These are phyloP conservation scores for Heliconius aoede DNA, from an alignment of 2,888 invertebrate genomes.

Conservation along the genomic window DNA sequence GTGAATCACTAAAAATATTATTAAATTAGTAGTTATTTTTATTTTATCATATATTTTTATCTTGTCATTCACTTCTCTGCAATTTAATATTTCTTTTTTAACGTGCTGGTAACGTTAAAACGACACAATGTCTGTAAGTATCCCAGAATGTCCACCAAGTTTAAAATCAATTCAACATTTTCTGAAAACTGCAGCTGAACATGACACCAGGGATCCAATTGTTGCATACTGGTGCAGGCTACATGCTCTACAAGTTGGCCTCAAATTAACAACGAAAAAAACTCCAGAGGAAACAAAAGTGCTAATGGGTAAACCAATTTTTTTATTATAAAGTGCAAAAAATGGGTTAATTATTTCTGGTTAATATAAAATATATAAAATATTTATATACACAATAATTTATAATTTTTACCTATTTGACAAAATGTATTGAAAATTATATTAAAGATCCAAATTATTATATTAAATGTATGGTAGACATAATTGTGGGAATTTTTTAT, in stretches of 20 bases:
- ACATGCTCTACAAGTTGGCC: constrained; percentile 94
- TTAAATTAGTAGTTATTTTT: constrained; percentile 22
- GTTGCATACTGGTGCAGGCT: constrained; percentile 97
- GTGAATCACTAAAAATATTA: constrained; percentile 25
- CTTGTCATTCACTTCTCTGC: background rate
- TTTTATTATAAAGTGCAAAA: background rate
- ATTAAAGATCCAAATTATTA: background rate
- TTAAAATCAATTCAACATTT: constrained; percentile 95
- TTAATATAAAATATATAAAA: too few species aligned
- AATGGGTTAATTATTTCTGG: background rate
- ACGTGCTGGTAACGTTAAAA: background rate
- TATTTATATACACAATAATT: too few species aligned
- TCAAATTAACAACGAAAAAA: constrained; percentile 89
- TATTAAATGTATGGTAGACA: background rate
- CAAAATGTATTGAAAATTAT: too few species aligned
- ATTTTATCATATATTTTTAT: constrained; percentile 1
- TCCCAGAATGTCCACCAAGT: constrained; percentile 88
- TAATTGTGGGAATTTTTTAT: background rate
- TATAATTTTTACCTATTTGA: too few species aligned
- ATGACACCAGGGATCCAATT: constrained; percentile 94
- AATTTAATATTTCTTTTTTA: background rate
- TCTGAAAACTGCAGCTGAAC: constrained; percentile 95
- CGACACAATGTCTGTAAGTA: constrained; percentile 58
- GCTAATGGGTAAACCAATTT: constrained; percentile 81
- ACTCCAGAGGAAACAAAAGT: constrained; percentile 93